Evolutionary conservation across 2,797 vertebrate genomes (phyloP), one percentile per base, ranked within the genome.

Genomic region (Macroramphosus scolopax): DNA sequence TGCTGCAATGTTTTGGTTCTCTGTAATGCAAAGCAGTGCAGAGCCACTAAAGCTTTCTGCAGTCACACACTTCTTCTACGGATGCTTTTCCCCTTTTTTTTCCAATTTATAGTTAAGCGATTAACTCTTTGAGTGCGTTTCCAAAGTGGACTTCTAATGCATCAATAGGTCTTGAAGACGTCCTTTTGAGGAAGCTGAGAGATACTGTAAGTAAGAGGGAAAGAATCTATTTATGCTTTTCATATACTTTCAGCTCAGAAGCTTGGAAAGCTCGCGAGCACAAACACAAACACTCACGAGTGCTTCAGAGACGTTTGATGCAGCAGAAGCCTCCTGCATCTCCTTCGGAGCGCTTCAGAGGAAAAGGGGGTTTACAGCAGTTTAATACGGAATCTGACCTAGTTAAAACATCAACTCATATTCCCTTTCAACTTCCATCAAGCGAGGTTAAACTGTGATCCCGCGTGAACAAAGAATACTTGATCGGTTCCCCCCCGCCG

Each of bases 331-430:
- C 26, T 4, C 2, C 34, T 65, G 66, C 42, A 24, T 60, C 58
- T 36, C 24, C 49, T 18, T 20, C 20, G 5, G 8, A 34, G n/a
- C n/a, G n/a, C n/a, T n/a, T n/a, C 51, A 34, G 54, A 28, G 63
- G 36, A 20, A 57, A 44, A 32, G 15, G 31, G 50, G 63, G 40
- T 56, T 53, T 31, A 54, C 26, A 43, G 18, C 68, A 66, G 48
- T 52, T 51, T 51, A 62, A 58, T 63, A 58, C 67, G 57, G 51
- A 59, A 62, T 70, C 62, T 80, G 80, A 80, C 81, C 82, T 54
- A 75, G 57, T 87, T 86, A 63, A 65, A 54, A 66, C 51, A 51
- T 63, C 78, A 73, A 83, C 73, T 68, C 70, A 82, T 75, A 82
- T 72, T 74, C 71, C 61, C 55, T 64, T 75, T 82, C 60, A 71